A percentile compares a stretch with the other conserved stretches of the same genome.
Evolutionary conservation across 1,140 invertebrate genomes (phyloP).

Genomic region (Aphelenchoides avenae): DNA sequence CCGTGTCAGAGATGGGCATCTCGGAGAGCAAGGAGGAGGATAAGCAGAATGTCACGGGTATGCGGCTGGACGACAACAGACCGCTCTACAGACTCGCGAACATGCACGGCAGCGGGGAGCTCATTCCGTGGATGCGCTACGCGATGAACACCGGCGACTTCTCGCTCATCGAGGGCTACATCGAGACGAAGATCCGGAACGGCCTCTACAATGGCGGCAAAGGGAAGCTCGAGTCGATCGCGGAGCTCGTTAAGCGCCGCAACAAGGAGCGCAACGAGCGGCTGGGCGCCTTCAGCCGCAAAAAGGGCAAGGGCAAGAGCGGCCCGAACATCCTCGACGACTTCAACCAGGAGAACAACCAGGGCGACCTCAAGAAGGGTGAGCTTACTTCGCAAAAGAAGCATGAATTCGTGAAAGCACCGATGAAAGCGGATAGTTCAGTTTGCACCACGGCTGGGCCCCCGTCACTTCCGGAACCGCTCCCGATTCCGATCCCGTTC

Average conservation of each 20-base stretch:
- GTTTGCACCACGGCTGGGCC: background rate
- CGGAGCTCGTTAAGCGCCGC: conserved; percentile 53
- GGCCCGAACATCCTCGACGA: conserved; percentile 58
- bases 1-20: too few relatives aligned
- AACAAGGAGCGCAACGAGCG: conserved; percentile 58
- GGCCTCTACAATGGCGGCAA: conserved; percentile 55
- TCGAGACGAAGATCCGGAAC: conserved; percentile 36
- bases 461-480: too few relatives aligned
- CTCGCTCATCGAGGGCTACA: conserved; percentile 50
- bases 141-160: conserved; percentile 52
- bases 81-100: too few relatives aligned
- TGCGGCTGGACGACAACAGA: conserved; percentile 22
- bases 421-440: background rate
- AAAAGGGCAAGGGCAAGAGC: conserved; percentile 59
- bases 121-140: conserved; percentile 57
- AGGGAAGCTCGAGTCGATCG: conserved; percentile 55
- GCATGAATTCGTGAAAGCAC: conserved; percentile 5
- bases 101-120: conserved; percentile 51
- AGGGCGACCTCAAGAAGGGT: conserved; percentile 59
- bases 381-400: conserved; percentile 3
- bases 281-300: conserved; percentile 50
- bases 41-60: too few relatives aligned
- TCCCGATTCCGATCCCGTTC: background rate
- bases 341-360: conserved; percentile 56
- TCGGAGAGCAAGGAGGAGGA: too few relatives aligned